Base-by-base conservation (phyloP, 2,888 invertebrate genomes). In the Microplitis manilae region DNA sequence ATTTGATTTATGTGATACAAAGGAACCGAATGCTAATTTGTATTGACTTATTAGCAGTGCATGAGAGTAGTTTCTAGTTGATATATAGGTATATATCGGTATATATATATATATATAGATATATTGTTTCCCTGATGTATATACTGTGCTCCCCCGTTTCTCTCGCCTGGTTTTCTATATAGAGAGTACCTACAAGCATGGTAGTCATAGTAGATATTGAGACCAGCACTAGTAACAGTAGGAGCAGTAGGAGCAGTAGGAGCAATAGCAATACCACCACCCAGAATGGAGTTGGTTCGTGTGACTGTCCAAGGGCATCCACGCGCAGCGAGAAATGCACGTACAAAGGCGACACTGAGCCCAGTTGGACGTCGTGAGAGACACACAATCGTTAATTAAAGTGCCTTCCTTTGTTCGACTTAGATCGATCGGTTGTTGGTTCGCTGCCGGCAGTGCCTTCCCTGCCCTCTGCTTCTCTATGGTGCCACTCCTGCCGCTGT, bases 1-100 rank as follows among this genome's bases (percentile, higher is more conserved):
- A 84, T 87, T 87, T 87, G 87, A 87, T 86, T 86, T 86, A 86
- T 86, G 83, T 83, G 82, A 20, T 82, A 81, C 84, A 84, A 85
- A 87, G 83, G 83, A 83, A 82, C 79, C 81, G 87, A 84, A 87
- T 87, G 87, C 86, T 87, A 87, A 87, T 87, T 85, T 83, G 80
- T 87, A 86, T 87, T 87, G 86, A 87, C 87, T 87, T 87, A 85
- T 86, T 85, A 87, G 84, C 83, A 82, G 82, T 82, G 85, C 81
- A 83, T 81, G 79, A 81, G 82, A 81, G 79, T 80, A 79, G 77
- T 80, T 79, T 77, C 80, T 77, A 77, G 78, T 81, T 82, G 78
- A 83, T 85, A 85, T 85, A 84, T 84, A 85, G 84, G 82, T 80
- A 81, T n/a, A n/a, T n/a, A n/a, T n/a, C n/a, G n/a, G n/a, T n/a